phyloP scores from a whole-genome alignment of 2,113 vertebrate species.

The Paralichthys olivaceus region DNA sequence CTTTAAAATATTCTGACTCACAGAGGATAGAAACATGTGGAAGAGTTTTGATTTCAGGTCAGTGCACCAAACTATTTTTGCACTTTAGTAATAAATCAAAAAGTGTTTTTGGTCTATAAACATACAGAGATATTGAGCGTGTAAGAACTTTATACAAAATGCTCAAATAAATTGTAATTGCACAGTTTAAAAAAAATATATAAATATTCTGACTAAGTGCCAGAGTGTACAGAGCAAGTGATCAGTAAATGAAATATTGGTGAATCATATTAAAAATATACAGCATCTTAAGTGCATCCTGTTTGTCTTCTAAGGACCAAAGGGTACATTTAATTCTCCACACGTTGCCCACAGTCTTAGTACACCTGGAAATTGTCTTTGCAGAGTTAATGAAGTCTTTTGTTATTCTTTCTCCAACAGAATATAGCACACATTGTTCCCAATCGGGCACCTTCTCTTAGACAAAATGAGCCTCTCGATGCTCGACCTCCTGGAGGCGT shows the following conservation, averaged over 20 bases:
- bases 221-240: conserved; percentile 45
- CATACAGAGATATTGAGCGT: conserved; percentile 58
- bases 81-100: conserved; percentile 57
- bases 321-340: conserved; percentile 37
- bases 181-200: conserved; percentile 72
- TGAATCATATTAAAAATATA: conserved; percentile 61
- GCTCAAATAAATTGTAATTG: conserved; percentile 73
- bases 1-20: conserved; percentile 63
- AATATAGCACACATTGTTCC: conserved; percentile 39
- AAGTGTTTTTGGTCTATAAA: conserved; percentile 79
- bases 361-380: conserved; percentile 37
- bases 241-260: conserved; percentile 53
- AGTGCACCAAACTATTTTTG: conserved; percentile 63
- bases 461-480: conserved; percentile 95
- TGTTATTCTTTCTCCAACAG: conserved; percentile 34
- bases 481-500: conserved; percentile 92
- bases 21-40: conserved; percentile 42
- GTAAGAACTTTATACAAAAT: conserved; percentile 62
- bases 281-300: conserved; percentile 79
- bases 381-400: conserved; percentile 48
- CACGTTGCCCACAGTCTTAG: conserved; percentile 24
- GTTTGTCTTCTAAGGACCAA: conserved; percentile 61
- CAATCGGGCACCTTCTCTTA: conserved; percentile 67
- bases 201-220: conserved; percentile 66
- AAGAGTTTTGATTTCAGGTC: conserved; percentile 41